Base-by-base conservation (phyloP, 1,140 invertebrate genomes). In the Cydia strobilella region DNA sequence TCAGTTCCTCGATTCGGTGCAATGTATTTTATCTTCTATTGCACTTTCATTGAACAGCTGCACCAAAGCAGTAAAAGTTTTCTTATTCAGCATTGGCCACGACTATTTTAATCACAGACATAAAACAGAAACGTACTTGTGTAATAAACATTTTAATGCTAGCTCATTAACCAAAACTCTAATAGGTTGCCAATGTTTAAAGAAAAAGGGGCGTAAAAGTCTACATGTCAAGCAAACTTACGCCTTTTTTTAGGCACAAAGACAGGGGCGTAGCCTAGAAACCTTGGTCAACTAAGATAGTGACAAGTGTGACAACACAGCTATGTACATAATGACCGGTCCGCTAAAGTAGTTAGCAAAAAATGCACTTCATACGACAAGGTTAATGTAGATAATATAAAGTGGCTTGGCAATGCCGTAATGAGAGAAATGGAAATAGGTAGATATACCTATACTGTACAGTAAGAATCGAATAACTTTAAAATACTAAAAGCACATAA, bases 151-250 rank as follows among this genome's bases (percentile, higher is more conserved):
- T 75, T 78, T 75, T 65, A 65, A 35, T 35, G 63, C 39, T 75
- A 72, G 73, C 78, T 85, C 74, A 83, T 83, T 82, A 84, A 80
- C 79, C 73, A 82, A 86, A 86, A 86, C 83, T 80, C 83, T 84
- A 71, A 71, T 78, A 63, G 74, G 69, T 59, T 20, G 7, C 20
- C 7, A 23, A n/a, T 54, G 51, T 59, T 20, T 3, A 6, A 23
- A 59, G 9, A 23, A 23, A 59, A 59, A 59, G 0, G 20, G 20
- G 54, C 54, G 54, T 59, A 59, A 12, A 10, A 23, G 54, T 12
- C 54, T 10, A 23, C 9, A 18, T 23, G 18, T 59, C 2, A 23
- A 23, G n/a, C 3, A 12, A 23, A 23, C 9, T 59, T 59, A 59
- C 2, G 54, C 54, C 54, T 23, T 59, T 23, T 20, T 3, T 59